These are phyloP conservation scores for Cyphomyrmex costatus DNA, from an alignment of 1,140 invertebrate species.

Conservation along the genomic window DNA sequence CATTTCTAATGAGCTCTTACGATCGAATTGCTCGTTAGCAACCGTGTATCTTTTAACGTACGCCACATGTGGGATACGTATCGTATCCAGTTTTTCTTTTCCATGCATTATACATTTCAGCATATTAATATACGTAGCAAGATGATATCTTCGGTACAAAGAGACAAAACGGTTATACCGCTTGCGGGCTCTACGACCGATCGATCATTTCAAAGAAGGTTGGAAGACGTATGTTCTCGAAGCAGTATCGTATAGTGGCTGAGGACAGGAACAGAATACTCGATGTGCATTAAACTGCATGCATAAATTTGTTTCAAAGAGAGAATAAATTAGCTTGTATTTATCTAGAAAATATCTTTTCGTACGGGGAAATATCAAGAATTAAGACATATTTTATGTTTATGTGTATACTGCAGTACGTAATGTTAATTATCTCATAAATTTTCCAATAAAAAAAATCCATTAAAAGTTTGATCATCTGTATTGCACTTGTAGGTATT, in stretches of 20 bases:
- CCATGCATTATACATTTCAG: constrained; percentile 69
- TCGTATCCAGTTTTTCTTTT: constrained; percentile 65
- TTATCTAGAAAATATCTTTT: constrained; percentile 11
- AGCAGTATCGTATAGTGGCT: constrained; percentile 44
- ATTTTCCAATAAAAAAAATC: not conserved
- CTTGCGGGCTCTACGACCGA: constrained; percentile 50
- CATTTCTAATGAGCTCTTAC: constrained; percentile 69
- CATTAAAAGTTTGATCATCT: not conserved
- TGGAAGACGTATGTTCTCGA: constrained; percentile 40
- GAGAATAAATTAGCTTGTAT: constrained; percentile 41
- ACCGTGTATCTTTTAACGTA: constrained; percentile 48
- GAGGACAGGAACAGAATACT: constrained; percentile 36
- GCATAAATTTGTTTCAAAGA: constrained; percentile 11
- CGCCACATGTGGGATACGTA: constrained; percentile 41
- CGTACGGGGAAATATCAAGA: not conserved
- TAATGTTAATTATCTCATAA: not conserved
- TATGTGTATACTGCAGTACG: not conserved
- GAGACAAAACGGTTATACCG: constrained; percentile 72
- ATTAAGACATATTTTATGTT: constrained; percentile 7
- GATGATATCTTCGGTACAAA: constrained; percentile 66
- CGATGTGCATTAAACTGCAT: constrained; percentile 9
- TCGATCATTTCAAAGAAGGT: constrained; percentile 72
- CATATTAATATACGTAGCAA: constrained; percentile 70
- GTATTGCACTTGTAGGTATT: not conserved
- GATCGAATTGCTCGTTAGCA: constrained; percentile 74